Conservation (phyloP, 2,113 vertebrate species). For the Labeo rohita region DNA sequence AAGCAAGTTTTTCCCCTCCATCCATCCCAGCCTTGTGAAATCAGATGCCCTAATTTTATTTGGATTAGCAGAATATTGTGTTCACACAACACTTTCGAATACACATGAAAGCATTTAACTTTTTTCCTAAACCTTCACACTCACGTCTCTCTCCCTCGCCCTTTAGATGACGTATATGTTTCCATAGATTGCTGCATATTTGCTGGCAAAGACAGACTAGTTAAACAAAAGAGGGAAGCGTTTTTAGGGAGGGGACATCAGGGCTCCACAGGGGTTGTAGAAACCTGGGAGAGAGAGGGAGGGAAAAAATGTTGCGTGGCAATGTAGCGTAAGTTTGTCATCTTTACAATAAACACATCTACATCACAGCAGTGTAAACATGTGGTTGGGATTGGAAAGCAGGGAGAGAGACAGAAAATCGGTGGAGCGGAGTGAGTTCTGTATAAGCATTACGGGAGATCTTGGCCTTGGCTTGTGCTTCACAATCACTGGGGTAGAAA, state of each 20-base stretch:
- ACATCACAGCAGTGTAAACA: conserved; percentile 73
- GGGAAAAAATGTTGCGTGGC: conserved; percentile 18
- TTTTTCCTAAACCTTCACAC: conserved; percentile 54
- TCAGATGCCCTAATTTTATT: conserved; percentile 65
- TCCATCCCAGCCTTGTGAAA: conserved; percentile 57
- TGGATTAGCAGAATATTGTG: conserved; percentile 63
- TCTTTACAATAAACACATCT: conserved; percentile 72
- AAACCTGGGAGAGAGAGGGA: conserved; percentile 66
- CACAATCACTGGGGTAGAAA: conserved; percentile 63
- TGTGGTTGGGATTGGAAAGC: conserved; percentile 54
- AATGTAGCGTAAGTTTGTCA: conserved; percentile 73
- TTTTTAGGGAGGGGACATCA: conserved; percentile 35
- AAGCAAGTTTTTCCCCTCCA: background rate
- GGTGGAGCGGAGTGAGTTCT: conserved; percentile 56
- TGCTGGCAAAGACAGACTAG: conserved; percentile 68
- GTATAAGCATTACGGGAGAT: conserved; percentile 68
- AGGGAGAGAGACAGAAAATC: conserved; percentile 50
- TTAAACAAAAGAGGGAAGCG: conserved; percentile 66
- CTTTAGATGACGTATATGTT: conserved; percentile 73
- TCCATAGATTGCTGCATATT: conserved; percentile 76
- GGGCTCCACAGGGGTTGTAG: conserved; percentile 54
- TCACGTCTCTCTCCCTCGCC: conserved; percentile 1
- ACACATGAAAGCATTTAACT: conserved; percentile 75
- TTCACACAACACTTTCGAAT: conserved; percentile 66
- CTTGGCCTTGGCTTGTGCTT: conserved; percentile 56